Evolutionary conservation across 2,888 invertebrate genomes (phyloP).

Genomic region (Tipula helvola): DNA sequence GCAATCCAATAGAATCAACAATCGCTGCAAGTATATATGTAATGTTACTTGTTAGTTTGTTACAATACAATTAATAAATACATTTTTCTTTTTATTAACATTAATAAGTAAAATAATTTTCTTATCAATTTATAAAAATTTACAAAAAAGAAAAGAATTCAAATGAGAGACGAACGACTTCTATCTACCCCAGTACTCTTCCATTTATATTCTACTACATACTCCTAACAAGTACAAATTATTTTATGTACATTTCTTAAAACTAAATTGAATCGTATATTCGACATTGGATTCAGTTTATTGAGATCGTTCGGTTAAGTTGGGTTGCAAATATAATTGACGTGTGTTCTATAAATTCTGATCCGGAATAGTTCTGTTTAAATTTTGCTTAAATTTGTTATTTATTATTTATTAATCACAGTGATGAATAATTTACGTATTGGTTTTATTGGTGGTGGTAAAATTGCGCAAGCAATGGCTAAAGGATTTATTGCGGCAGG

Average conservation of each 20-base stretch:
- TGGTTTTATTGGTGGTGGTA: conserved; percentile 86
- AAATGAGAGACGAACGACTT: neutral
- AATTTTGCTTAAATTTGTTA: too few species aligned
- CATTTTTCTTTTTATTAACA: neutral
- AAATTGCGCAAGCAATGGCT: conserved; percentile 83
- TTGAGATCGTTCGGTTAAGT: neutral
- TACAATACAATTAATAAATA: neutral
- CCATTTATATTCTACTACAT: neutral
- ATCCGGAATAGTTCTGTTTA: neutral
- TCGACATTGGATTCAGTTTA: neutral
- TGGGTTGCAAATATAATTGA: neutral
- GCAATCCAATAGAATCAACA: neutral
- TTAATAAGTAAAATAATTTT: neutral
- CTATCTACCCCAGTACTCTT: neutral
- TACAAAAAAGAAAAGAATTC: neutral
- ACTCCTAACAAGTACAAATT: neutral
- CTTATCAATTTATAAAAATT: neutral
- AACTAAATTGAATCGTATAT: neutral
- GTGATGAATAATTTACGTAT: conserved; percentile 34
- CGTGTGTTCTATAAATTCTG: neutral
- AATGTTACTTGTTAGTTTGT: neutral
- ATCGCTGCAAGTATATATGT: neutral
- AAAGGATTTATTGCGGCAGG: conserved; percentile 81
- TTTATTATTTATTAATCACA: too few species aligned
- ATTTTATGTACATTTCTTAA: neutral